Percentiles rank a stretch among this genome's conserved stretches.
phyloP scores from a whole-genome alignment of 30 jellyfish, hydroid and myxozoan species.

The Aurelia sp. region DNA sequence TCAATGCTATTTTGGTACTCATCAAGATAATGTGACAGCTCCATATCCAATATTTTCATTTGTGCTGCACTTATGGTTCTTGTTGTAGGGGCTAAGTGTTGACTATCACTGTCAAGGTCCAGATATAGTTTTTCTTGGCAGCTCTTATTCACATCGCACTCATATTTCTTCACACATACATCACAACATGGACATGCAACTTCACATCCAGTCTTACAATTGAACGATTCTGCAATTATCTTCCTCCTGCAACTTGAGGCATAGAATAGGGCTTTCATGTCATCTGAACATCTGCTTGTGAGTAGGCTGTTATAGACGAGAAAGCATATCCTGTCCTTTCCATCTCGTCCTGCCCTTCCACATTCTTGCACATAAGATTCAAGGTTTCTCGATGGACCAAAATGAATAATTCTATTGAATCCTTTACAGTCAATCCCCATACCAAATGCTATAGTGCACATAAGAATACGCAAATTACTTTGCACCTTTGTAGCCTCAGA shows the following conservation, averaged over 20 bases:
- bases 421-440: constrained; percentile 16
- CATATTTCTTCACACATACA: constrained; percentile 1
- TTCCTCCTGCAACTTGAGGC: constrained; percentile 4
- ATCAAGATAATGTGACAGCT: background rate
- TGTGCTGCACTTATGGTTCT: background rate
- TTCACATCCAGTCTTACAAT: constrained; percentile 23
- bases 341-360: too few species aligned
- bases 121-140: constrained; percentile 10
- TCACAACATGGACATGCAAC: constrained; percentile 38
- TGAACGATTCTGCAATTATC: constrained; percentile 10
- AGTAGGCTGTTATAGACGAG: too few species aligned
- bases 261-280: background rate
- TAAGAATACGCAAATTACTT: background rate
- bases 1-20: background rate
- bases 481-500: background rate
- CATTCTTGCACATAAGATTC: background rate
- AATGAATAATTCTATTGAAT: constrained; percentile 25
- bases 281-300: too few species aligned
- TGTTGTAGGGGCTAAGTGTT: background rate
- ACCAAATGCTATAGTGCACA: constrained; percentile 27
- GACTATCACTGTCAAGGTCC: too few species aligned
- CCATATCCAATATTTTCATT: background rate
- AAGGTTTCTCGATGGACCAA: constrained; percentile 24
- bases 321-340: too few species aligned
- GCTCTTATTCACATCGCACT: constrained; percentile 26